Evolutionary conservation across 2,113 vertebrate genomes (phyloP).

Genomic region (Nymphicus hollandicus): DNA sequence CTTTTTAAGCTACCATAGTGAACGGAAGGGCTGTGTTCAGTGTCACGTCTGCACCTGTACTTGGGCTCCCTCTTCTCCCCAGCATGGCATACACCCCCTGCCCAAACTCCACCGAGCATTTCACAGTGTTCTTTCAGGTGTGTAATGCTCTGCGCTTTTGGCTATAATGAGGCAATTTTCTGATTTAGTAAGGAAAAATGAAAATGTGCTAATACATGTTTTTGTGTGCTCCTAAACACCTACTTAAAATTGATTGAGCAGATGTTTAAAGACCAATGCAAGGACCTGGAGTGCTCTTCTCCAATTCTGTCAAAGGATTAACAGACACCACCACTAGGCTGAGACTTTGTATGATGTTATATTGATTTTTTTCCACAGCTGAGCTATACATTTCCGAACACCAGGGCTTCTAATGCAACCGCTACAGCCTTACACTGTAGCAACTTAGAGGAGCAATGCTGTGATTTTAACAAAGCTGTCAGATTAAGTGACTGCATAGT

Average conservation of each 20-base stretch:
- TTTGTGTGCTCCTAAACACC: background rate
- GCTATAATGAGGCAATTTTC: background rate
- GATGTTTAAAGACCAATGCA: background rate
- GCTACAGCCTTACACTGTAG: background rate
- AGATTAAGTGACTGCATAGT: conserved; percentile 74
- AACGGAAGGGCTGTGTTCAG: background rate
- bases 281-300: background rate
- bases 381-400: background rate
- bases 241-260: background rate
- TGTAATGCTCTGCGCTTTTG: background rate
- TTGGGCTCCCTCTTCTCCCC: background rate
- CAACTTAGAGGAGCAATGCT: conserved; percentile 44
- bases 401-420: conserved; percentile 16
- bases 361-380: background rate
- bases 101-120: fast-evolving
- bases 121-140: background rate
- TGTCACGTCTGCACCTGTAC: background rate
- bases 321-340: background rate
- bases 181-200: background rate
- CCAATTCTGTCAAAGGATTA: background rate
- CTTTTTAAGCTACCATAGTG: background rate
- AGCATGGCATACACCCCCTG: background rate
- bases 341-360: background rate
- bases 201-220: background rate
- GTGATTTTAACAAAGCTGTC: conserved; percentile 78